Evolutionary conservation across 2,888 invertebrate genomes (phyloP).

Genomic region (Parnassius orleans): DNA sequence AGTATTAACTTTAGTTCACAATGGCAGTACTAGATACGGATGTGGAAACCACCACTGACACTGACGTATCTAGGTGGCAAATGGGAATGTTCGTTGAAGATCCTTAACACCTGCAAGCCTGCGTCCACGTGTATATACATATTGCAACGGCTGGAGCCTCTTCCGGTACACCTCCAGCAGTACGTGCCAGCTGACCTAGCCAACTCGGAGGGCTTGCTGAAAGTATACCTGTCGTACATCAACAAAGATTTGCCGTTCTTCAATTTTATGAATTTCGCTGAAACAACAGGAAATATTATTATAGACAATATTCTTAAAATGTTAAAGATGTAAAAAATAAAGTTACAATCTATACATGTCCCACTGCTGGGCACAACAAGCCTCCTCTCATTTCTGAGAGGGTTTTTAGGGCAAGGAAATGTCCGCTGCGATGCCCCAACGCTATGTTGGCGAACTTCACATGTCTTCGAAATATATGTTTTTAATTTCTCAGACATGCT

Average conservation of each 20-base stretch:
- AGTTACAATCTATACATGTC: no score
- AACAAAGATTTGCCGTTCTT: constrained; percentile 29
- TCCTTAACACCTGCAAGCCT: constrained; percentile 16
- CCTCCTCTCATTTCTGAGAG: no score
- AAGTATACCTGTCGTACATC: constrained; percentile 34
- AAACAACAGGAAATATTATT: constrained; percentile 8
- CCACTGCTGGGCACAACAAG: no score
- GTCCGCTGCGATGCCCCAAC: no score
- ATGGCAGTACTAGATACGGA: constrained; percentile 19
- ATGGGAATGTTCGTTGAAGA: constrained; percentile 33
- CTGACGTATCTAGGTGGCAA: constrained; percentile 29
- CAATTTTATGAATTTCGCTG: constrained; percentile 27
- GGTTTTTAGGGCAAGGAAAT: no score
- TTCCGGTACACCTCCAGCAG: constrained; percentile 32
- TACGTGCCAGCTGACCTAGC: constrained; percentile 14
- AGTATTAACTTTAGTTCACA: no score
- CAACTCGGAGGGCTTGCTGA: constrained; percentile 27
- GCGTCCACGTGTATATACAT: constrained; percentile 28
- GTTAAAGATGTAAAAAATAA: no score
- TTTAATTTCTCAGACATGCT: no score
- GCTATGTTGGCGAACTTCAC: no score
- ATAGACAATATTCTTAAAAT: no score
- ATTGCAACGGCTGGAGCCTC: constrained; percentile 30
- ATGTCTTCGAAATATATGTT: no score
- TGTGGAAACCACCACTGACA: constrained; percentile 26